phyloP scores from a whole-genome alignment of 2,888 invertebrate genomes.

The Dynastes tityus region DNA sequence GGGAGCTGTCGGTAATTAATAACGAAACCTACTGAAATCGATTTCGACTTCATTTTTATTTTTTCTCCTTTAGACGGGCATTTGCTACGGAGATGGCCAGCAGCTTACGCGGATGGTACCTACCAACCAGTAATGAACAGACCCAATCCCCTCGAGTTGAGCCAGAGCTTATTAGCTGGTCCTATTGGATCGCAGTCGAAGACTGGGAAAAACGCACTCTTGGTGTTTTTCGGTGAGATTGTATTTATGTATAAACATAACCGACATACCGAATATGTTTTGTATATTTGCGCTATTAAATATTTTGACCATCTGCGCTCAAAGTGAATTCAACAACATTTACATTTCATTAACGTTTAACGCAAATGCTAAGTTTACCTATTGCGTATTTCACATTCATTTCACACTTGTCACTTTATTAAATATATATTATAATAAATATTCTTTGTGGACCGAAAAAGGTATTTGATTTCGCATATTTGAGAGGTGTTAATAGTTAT shows the following conservation, averaged over 20 bases:
- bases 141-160: conserved; percentile 73
- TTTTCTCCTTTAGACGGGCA: conserved; percentile 69
- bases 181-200: conserved; percentile 67
- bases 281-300: no score
- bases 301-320: no score
- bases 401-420: not conserved
- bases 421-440: no score
- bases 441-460: no score
- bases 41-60: conserved; percentile 29
- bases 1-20: conserved; percentile 66
- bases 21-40: not conserved
- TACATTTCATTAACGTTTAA: no score
- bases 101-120: conserved; percentile 74
- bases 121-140: conserved; percentile 72
- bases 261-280: no score
- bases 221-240: conserved; percentile 75
- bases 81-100: conserved; percentile 72
- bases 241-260: not conserved
- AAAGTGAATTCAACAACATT: no score
- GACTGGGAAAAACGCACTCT: conserved; percentile 73
- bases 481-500: no score
- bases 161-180: conserved; percentile 71
- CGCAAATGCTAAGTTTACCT: not conserved
- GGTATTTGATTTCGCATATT: no score
- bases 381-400: conserved; percentile 1